These are phyloP conservation scores for Tinamus guttatus DNA, from an alignment of 2,113 vertebrate species.

Conservation along the genomic window DNA sequence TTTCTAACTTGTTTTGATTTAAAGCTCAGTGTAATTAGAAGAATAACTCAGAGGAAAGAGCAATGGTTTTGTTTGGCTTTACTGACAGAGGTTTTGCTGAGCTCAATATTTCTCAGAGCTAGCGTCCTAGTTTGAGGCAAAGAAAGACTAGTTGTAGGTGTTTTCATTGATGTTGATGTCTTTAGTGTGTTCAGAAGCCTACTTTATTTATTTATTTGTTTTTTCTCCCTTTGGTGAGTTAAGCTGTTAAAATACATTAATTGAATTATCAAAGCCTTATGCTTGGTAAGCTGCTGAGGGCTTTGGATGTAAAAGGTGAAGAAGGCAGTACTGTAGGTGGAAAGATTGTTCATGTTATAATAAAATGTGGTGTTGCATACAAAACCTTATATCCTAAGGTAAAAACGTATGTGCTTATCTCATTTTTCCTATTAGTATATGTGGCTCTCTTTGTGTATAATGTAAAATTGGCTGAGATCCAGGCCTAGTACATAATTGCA, in stretches of 20 bases:
- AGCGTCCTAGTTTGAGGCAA: neutral
- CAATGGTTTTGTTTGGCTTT: neutral
- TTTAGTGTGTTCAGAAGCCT: neutral
- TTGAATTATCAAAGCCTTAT: neutral
- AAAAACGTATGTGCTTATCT: neutral
- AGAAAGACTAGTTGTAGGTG: neutral
- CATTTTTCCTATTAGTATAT: neutral
- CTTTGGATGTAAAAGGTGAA: neutral
- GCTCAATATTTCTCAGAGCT: neutral
- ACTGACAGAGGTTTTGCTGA: neutral
- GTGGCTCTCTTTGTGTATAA: neutral
- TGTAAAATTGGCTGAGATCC: neutral
- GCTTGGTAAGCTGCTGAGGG: neutral
- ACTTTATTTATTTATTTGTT: rapidly evolving
- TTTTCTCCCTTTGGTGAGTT: neutral
- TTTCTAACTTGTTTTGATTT: neutral
- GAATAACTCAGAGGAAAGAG: neutral
- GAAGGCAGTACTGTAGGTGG: neutral
- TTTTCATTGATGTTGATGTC: neutral
- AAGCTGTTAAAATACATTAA: neutral
- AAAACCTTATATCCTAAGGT: neutral
- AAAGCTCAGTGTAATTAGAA: neutral
- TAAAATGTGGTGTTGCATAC: neutral
- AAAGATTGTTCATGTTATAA: neutral
- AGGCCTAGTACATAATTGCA: neutral